Evolutionary conservation across 2,888 invertebrate genomes (phyloP), one percentile per base, ranked within the genome.

Genomic region (Drosophila ezoana): DNA sequence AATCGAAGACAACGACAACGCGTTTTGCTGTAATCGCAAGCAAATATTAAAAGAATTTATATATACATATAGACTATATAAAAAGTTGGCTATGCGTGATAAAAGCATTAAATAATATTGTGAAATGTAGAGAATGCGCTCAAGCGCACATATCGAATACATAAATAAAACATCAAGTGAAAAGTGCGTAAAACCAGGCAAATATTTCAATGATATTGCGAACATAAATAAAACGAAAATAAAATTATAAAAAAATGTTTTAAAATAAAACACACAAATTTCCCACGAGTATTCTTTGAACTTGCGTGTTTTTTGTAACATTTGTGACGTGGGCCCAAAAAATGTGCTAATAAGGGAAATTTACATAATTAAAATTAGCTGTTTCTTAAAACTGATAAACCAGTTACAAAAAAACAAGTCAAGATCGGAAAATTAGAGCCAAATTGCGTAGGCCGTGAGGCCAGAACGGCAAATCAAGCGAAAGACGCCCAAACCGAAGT

Each of bases 1-100:
- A 47, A 53, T 87, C 86, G 88, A 82, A 85, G 76, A 79, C 83
- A 80, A 79, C 79, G 79, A 79, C 79, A 76, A 71, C 79, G 61
- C 33, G 37, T 14, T 32, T 37, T 9, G 8, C 2, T 20, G 16
- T 40, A 14, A 56, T 32, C 38, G 8, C n/a, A 33, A 64, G 28
- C 11, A 38, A 66, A 53, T 40, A 35, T 37, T 18, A 20, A 33
- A 10, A 47, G 9, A 41, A 23, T 40, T 35, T 43, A 43, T 45
- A 44, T 53, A 41, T 45, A 48, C 48, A 41, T 33, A 54, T 41
- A 28, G 2, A 23, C 23, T 35, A 40, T 49, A 44, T 33, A 63
- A 32, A 32, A 66, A 69, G 52, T 44, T 40, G 35, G 14, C 35
- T 52, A 32, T 45, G 23, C 33, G 41, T 60, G 53, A 66, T 58